Evolutionary conservation across 2,888 invertebrate genomes (phyloP).

Genomic region (Chironomus tentans): DNA sequence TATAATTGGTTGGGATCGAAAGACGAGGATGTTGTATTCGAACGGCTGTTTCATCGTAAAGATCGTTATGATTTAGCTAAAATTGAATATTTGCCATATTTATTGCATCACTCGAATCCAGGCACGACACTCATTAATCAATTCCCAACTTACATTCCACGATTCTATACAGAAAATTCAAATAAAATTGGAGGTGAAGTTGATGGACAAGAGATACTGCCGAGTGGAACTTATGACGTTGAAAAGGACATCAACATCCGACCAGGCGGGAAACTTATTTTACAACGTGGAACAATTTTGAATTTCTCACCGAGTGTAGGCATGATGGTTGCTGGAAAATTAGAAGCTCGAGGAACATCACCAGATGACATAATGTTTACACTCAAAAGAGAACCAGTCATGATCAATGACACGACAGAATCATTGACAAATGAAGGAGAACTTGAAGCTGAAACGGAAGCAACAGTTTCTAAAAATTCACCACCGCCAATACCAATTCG

Average conservation of each 20-base stretch:
- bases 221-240: conserved; percentile 81
- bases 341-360: conserved; percentile 71
- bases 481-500: conserved; percentile 59
- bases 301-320: conserved; percentile 88
- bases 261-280: conserved; percentile 81
- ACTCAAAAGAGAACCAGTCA: conserved; percentile 62
- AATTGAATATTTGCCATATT: conserved; percentile 82
- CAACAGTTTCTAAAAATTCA: conserved; percentile 48
- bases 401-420: conserved; percentile 53
- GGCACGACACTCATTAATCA: conserved; percentile 73
- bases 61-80: conserved; percentile 92
- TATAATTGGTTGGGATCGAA: conserved; percentile 86
- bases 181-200: conserved; percentile 83
- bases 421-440: conserved; percentile 48
- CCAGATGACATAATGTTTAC: conserved; percentile 74
- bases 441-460: conserved; percentile 51
- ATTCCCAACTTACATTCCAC: conserved; percentile 67
- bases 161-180: conserved; percentile 60
- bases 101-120: conserved; percentile 82
- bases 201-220: conserved; percentile 75
- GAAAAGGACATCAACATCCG: conserved; percentile 89
- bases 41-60: conserved; percentile 71
- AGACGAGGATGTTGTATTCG: conserved; percentile 63
- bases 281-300: conserved; percentile 81
- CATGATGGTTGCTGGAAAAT: conserved; percentile 89